Base-by-base conservation (phyloP, 2,113 vertebrate species). In the Otocyon megalotis region DNA sequence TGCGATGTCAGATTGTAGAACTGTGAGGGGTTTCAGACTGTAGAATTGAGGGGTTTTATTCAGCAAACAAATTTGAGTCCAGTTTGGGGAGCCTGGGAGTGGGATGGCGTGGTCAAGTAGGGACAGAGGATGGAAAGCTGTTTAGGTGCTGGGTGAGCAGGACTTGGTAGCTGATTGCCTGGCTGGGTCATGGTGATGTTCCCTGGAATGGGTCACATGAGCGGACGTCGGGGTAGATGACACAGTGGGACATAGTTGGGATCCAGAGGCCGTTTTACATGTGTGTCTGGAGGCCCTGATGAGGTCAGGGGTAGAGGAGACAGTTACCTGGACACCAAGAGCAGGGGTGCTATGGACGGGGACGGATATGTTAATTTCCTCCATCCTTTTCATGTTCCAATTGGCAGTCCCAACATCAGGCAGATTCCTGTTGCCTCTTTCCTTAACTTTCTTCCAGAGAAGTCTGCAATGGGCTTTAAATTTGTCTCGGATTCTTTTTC, bases 71-170 rank as follows among this genome's bases (percentile, higher is more conserved):
- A n/a, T 30, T 54, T 20, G 28, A 30, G 15, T 53, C 24, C 71
- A 37, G 32, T 32, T 62, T 56, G 80, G 24, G 79, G 81, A 48
- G 4, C 17, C 58, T 63, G 19, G 60, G 28, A 28, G 43, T 2
- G 43, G 48, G 19, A 9, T 2, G 48, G 50, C 13, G 0, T 43
- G 11, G 11, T 30, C 14, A 3, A 7, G 4, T 19, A 8, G 8
- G 13, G n/a, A 37, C 32, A 3, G 30, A 62, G 53, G 48, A 26
- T 0, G 1, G 50, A 43, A 50, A 50, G 65, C 24, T 17, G 53
- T 10, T 32, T 13, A 10, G n/a, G 67, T 19, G 16, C 43, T 20
- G 1, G 20, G 48, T 30, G 71, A 60, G 20, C 22, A 60, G 35
- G 35, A 20, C 20, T 5, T 24, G 14, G n/a, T 14, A 91, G 24